phyloP scores from a whole-genome alignment of 30 jellyfish, hydroid and myxozoan genomes.

The Hydractinia echinata region DNA sequence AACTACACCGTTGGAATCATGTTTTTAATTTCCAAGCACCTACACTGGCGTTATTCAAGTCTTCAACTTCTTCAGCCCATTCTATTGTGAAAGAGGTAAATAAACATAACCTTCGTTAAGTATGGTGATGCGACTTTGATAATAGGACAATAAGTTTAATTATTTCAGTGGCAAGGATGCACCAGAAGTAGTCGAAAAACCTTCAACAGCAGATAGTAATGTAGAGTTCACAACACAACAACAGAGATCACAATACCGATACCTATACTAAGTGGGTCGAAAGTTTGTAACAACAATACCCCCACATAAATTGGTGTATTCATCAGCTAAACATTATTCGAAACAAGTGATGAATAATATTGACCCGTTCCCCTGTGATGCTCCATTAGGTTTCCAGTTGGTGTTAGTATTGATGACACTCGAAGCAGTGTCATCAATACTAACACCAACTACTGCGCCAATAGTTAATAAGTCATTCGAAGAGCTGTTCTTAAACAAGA shows the following conservation, averaged over 20 bases:
- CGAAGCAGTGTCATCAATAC: neutral
- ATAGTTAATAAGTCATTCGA: neutral
- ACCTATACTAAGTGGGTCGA: no score
- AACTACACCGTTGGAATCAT: no score
- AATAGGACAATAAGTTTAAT: no score
- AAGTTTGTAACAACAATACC: no score
- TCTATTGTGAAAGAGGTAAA: neutral
- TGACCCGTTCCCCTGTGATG: neutral
- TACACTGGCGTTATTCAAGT: neutral
- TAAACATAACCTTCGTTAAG: no score
- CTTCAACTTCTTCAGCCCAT: no score
- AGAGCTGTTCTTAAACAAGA: conserved; percentile 18
- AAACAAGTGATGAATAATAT: neutral
- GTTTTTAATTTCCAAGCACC: no score
- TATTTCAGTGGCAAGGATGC: neutral
- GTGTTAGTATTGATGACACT: neutral
- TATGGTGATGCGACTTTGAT: no score
- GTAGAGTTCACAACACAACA: neutral
- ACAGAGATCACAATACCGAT: no score
- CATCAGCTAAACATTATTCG: neutral
- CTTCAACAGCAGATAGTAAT: neutral
- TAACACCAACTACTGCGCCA: neutral
- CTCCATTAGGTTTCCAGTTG: neutral
- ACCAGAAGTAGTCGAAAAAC: conserved; percentile 10
- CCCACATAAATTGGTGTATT: no score